Conservation (phyloP, 2,797 vertebrate genomes). For the Gambusia yucatana region DNA sequence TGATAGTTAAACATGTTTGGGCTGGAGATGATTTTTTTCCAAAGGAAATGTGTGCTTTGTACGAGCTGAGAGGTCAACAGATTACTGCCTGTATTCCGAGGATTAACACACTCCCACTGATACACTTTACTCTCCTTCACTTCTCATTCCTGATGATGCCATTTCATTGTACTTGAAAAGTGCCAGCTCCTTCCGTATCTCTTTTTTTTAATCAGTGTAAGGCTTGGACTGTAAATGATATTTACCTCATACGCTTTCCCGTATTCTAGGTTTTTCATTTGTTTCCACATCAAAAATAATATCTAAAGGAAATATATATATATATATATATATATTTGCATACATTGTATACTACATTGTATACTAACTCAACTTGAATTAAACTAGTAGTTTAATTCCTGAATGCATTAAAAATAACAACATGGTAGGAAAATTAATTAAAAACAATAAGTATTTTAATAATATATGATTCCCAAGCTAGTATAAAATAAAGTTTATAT, state of each 20-base stretch:
- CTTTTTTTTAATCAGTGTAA: not conserved
- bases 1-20: conserved; percentile 68
- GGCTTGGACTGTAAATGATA: not conserved
- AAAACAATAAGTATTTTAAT: not conserved
- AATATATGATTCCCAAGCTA: not conserved
- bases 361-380: not conserved
- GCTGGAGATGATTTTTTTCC: conserved; percentile 64
- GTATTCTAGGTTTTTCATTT: not conserved
- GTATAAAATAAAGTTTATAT: not conserved
- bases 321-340: not conserved
- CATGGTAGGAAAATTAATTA: not conserved
- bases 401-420: not conserved
- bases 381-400: not conserved
- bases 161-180: not conserved
- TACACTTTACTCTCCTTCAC: conserved; percentile 45
- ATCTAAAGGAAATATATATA: not conserved
- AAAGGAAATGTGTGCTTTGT: conserved; percentile 40
- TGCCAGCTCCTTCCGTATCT: not conserved
- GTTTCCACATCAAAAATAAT: not conserved
- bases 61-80: conserved; percentile 57
- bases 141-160: not conserved
- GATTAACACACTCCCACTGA: conserved; percentile 56
- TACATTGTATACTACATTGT: not conserved
- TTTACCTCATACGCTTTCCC: not conserved
- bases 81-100: conserved; percentile 54